Conservation (phyloP, 92 coral and sea anemone genomes). For the Desmophyllum pertusum region DNA sequence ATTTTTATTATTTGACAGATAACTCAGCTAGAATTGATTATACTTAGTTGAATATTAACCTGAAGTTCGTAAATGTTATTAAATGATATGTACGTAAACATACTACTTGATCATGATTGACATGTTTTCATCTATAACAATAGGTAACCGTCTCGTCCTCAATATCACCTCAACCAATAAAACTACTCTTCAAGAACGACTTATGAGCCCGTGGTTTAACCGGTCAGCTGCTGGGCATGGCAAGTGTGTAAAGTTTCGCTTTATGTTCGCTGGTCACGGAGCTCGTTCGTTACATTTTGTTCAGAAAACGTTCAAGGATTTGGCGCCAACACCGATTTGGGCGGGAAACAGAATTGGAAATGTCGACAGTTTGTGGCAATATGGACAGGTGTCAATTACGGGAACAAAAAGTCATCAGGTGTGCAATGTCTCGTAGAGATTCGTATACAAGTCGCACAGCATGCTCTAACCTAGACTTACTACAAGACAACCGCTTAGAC, state of each 20-base stretch:
- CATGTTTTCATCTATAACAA: too few species aligned
- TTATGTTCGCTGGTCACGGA: background rate
- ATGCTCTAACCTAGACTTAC: too few species aligned
- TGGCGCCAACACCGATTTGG: background rate
- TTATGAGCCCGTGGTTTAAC: slow-evolving; percentile 11
- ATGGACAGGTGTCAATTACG: slow-evolving; percentile 30
- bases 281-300: background rate
- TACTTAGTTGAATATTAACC: too few species aligned
- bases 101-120: too few species aligned
- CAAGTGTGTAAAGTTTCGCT: slow-evolving; percentile 25
- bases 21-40: too few species aligned
- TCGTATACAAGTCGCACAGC: too few species aligned
- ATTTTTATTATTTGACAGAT: too few species aligned
- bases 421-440: background rate
- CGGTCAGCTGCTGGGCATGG: background rate
- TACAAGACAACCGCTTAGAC: too few species aligned
- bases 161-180: background rate
- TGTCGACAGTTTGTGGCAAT: background rate
- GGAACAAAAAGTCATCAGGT: background rate
- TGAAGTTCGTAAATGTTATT: too few species aligned
- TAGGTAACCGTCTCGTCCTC: too few species aligned
- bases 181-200: background rate
- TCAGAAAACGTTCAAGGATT: background rate
- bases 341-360: background rate
- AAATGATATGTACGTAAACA: too few species aligned